Percentiles rank a stretch among this genome's conserved stretches.
phyloP scores from a whole-genome alignment of 64 coral and sea anemone species.

The Cladopsammia gracilis region DNA sequence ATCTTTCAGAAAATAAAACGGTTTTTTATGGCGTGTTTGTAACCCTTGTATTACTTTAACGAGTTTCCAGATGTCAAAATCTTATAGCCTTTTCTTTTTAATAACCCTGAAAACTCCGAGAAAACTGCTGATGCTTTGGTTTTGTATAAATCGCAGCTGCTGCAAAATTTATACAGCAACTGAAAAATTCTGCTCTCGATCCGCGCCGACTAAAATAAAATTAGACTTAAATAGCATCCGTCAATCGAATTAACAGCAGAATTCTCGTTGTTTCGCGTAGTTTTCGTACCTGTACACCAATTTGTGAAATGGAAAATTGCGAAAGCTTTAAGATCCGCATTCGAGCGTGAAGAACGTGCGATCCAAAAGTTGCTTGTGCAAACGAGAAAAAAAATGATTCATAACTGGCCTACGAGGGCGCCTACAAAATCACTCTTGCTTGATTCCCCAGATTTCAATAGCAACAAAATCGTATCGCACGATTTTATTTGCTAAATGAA shows the following conservation, averaged over 20 bases:
- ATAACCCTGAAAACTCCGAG: background rate
- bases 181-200: background rate
- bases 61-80: background rate
- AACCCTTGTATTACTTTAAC: background rate
- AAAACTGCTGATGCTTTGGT: background rate
- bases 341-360: background rate
- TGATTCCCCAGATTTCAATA: conserved; percentile 1
- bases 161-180: background rate
- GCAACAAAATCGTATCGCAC: background rate
- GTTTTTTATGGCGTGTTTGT: background rate
- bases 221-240: too few relatives aligned
- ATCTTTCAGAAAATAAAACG: background rate
- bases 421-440: background rate
- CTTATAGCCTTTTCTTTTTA: background rate
- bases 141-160: background rate
- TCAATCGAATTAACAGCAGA: too few relatives aligned
- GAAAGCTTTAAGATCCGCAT: background rate
- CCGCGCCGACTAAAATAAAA: too few relatives aligned
- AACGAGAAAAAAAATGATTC: background rate
- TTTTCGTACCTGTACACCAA: background rate
- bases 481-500: background rate
- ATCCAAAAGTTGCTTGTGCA: background rate
- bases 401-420: background rate
- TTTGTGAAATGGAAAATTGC: background rate
- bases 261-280: too few relatives aligned